Base-by-base conservation (phyloP, 1,140 invertebrate genomes). In the Aphelenchoides avenae region DNA sequence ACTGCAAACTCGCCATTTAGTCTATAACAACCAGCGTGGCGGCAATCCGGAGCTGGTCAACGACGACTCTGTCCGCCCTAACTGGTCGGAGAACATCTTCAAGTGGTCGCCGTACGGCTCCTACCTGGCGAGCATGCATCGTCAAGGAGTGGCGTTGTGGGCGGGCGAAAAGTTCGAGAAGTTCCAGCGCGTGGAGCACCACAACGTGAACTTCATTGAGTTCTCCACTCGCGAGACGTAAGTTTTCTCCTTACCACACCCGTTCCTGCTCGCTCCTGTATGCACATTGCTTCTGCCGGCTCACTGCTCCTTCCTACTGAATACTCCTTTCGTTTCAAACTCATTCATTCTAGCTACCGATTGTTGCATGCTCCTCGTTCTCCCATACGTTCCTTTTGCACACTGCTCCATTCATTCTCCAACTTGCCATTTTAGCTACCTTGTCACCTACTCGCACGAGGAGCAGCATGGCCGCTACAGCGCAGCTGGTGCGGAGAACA, bases 41-140 rank as follows among this genome's bases (percentile, higher is more conserved):
- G 33, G 58, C 20, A 66, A 75, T 22, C 64, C 71, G 3, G 53
- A 43, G 26, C 20, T 63, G 24, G 54, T 40, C 30, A 58, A 52
- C 33, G 58, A 70, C n/a, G 41, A 61, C 3, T 33, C 22, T n/a
- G 30, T 26, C 22, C 29, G 42, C 31, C 74, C 90, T 88, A 83
- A 85, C 57, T 94, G 91, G 89, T 91, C 90, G 11, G 91, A 96
- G 76, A 89, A 88, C 0, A 91, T 91, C 75, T 87, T 93, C 1
- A 87, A 88, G 66, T 98, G 94, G 93, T 97, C 93, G 20, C 93
- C 91, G 0, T 80, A 91, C 33, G 95, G 95, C 31, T 95, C 91
- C 1, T 98, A 92, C 78, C 80, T 98, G 34, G 86, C 91, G 0
- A 97, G 94, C 0, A 91, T 96, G 79, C 94, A 98, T 78, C 86